phyloP scores from a whole-genome alignment of 2,113 vertebrate species.

The Ictalurus punctatus region DNA sequence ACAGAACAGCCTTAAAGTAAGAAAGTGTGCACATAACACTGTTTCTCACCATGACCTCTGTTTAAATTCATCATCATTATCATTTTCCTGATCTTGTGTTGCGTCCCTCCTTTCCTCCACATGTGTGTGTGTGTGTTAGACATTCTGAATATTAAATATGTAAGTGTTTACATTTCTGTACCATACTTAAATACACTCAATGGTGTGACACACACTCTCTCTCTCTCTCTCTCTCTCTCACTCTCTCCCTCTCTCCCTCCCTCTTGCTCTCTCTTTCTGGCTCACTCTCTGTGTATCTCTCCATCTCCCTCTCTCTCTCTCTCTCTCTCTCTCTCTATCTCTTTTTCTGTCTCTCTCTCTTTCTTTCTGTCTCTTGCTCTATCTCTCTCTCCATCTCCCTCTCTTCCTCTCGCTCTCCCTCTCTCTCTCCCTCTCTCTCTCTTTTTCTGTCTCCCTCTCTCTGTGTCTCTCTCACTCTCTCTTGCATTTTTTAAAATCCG shows the following conservation, averaged over 20 bases:
- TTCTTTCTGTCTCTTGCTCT: not conserved
- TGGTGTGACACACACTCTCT: not conserved
- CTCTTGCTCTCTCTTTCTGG: conserved; percentile 45
- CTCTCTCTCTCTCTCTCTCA: not conserved
- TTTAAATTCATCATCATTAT: not conserved
- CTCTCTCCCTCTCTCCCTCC: conserved; percentile 12
- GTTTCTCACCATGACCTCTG: not conserved
- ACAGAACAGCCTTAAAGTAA: not conserved
- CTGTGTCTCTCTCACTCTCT: conserved; percentile 40
- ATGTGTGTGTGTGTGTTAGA: not conserved
- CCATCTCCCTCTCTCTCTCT: not conserved
- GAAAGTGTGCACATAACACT: not conserved
- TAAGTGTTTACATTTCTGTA: conserved; percentile 27
- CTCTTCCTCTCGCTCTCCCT: conserved; percentile 35
- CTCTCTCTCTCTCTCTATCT: conserved; percentile 44
- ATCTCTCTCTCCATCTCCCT: not conserved
- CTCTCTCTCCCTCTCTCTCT: conserved; percentile 18
- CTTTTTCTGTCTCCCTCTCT: not conserved
- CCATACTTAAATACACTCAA: conserved; percentile 13
- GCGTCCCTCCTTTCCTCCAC: conserved; percentile 42
- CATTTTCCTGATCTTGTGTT: conserved; percentile 25
- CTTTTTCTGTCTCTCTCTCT: conserved; percentile 3
- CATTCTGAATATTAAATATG: conserved; percentile 7
- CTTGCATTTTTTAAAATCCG: not conserved
- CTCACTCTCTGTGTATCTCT: conserved; percentile 22